Conservation (phyloP, 2,113 vertebrate genomes). For the Narcine bancroftii region DNA sequence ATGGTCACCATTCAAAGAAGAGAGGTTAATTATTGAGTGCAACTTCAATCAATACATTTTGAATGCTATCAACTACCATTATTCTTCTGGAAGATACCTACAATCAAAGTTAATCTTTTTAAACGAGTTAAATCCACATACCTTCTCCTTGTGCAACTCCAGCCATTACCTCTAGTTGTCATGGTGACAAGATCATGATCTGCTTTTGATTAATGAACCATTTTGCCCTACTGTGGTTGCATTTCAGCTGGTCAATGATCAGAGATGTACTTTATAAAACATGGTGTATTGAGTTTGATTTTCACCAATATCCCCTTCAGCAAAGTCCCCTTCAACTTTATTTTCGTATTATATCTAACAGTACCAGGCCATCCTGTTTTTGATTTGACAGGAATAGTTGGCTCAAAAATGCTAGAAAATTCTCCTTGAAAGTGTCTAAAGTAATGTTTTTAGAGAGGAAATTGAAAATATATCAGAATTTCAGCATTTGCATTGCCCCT, state of each 20-base stretch:
- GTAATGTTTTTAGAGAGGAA: neutral
- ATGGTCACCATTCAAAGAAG: neutral
- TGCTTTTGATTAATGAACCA: neutral
- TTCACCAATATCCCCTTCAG: neutral
- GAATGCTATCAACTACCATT: neutral
- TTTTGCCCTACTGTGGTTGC: neutral
- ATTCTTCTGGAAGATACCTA: neutral
- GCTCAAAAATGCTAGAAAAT: neutral
- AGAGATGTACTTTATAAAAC: neutral
- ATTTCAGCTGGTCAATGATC: neutral
- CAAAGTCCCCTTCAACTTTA: neutral
- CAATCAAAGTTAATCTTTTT: conserved; percentile 1
- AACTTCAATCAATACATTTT: neutral
- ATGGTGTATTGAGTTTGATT: neutral
- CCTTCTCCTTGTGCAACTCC: neutral
- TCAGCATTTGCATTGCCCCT: neutral
- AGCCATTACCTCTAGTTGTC: neutral
- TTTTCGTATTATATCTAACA: neutral
- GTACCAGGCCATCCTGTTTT: neutral
- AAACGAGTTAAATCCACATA: neutral
- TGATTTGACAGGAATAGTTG: neutral
- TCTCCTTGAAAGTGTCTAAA: neutral
- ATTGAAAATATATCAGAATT: neutral
- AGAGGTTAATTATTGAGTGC: neutral
- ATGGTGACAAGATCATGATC: neutral